Percentiles rank a stretch among this genome's conserved stretches.
Evolutionary conservation across 2,888 invertebrate genomes (phyloP).

Genomic region (Campoplex capitator): DNA sequence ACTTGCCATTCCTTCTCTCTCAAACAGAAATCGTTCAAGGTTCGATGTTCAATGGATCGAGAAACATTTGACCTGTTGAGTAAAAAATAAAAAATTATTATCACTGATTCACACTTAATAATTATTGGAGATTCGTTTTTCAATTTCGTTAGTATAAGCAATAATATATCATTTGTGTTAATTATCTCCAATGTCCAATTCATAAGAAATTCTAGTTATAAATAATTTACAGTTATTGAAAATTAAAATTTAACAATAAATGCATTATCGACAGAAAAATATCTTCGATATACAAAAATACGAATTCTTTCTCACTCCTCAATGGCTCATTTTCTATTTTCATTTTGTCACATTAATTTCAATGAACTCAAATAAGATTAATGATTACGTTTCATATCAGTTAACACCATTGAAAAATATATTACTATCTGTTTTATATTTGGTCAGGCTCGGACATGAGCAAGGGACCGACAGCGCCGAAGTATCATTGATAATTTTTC

Average conservation of each 20-base stretch:
- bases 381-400: background rate
- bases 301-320: background rate
- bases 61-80: constrained; percentile 59
- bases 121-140: background rate
- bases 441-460: background rate
- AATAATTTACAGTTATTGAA: background rate
- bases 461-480: background rate
- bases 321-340: background rate
- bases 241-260: background rate
- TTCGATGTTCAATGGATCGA: constrained; percentile 64
- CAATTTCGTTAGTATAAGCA: background rate
- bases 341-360: background rate
- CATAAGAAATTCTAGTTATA: background rate
- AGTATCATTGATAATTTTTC: background rate
- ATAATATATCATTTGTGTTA: background rate
- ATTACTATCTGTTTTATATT: background rate
- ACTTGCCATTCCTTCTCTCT: constrained; percentile 81
- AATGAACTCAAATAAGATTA: background rate
- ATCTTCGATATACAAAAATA: background rate
- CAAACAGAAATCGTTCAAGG: constrained; percentile 44
- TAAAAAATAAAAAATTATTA: background rate
- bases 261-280: background rate
- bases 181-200: background rate
- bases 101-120: background rate
- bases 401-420: background rate